These are phyloP conservation scores for human (Homo sapiens) DNA, from an alignment of 2,113 vertebrate species.

Conservation along the genomic window GRCh38 chr6:97494001-97494500, in stretches of 20 bases:
- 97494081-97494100: slow-evolving; percentile 5
- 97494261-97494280: background rate
- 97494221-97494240: slow-evolving; percentile 11
- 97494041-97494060: slow-evolving; percentile 47
- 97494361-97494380: background rate
- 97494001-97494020: slow-evolving; percentile 69
- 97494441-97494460: background rate
- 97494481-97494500: background rate
- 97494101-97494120: slow-evolving; percentile 52
- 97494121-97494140: slow-evolving; percentile 13
- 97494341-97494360: background rate
- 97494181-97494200: background rate
- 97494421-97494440: background rate
- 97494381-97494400: background rate
- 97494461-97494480: slow-evolving; percentile 5
- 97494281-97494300: background rate
- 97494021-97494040: slow-evolving; percentile 33
- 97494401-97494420: slow-evolving; percentile 2
- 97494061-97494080: slow-evolving; percentile 49
- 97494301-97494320: background rate
- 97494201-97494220: background rate
- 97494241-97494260: background rate
- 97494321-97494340: slow-evolving; percentile 13
- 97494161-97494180: background rate
- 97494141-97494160: slow-evolving; percentile 33